Percentiles rank a stretch among this genome's conserved stretches.
Conservation (phyloP, 2,797 vertebrate genomes). For the Columba guinea region DNA sequence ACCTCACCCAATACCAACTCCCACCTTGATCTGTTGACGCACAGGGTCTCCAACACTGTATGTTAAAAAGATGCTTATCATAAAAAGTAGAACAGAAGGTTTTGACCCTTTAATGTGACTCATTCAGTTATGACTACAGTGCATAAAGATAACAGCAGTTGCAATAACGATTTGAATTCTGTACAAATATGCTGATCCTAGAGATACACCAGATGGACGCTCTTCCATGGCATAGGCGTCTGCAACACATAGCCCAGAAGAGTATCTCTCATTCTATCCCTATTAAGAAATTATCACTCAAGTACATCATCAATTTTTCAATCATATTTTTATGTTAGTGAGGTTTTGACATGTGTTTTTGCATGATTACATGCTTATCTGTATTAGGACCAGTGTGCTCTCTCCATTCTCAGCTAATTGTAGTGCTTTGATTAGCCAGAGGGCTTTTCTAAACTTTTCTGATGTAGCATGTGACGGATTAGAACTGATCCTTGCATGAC, state of each 20-base stretch:
- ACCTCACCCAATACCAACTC: neutral
- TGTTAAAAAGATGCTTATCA: constrained; percentile 30
- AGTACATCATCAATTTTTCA: neutral
- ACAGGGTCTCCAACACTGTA: neutral
- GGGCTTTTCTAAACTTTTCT: constrained; percentile 21
- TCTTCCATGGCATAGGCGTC: neutral
- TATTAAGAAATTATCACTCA: neutral
- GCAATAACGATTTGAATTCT: constrained; percentile 29
- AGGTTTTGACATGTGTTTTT: neutral
- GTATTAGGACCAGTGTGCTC: neutral
- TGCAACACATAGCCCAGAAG: neutral
- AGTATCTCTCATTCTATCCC: neutral
- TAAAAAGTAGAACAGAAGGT: constrained; percentile 32
- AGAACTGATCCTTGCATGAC: neutral
- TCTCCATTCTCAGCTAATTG: neutral
- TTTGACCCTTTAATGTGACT: constrained; percentile 49
- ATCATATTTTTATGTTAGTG: neutral
- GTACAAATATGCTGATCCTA: constrained; percentile 29
- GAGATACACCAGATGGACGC: constrained; percentile 30
- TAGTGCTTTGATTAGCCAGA: neutral
- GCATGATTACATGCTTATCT: neutral
- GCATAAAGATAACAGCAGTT: constrained; percentile 31
- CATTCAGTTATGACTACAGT: neutral
- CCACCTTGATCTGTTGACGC: neutral
- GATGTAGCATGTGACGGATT: neutral